Evolutionary conservation across 2,113 vertebrate genomes (phyloP).

Genomic region (Scortum barcoo): DNA sequence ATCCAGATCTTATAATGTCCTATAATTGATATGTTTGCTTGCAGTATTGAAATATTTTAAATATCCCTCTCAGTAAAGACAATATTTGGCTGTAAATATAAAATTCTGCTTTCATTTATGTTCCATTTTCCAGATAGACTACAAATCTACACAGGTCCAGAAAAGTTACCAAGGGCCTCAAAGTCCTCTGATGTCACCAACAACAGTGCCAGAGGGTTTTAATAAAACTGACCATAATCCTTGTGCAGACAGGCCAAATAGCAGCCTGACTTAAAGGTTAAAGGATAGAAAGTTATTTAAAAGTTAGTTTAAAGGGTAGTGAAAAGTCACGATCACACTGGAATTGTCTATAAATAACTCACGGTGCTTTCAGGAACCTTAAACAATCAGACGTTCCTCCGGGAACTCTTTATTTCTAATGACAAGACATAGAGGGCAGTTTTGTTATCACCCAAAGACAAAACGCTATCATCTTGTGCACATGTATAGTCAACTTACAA

Average conservation of each 20-base stretch:
- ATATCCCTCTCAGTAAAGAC: neutral
- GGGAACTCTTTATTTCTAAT: neutral
- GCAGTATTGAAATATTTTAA: neutral
- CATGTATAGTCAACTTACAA: slow-evolving; percentile 1
- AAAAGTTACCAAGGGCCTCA: neutral
- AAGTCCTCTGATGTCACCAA: neutral
- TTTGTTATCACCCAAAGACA: slow-evolving; percentile 46
- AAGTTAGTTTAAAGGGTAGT: neutral
- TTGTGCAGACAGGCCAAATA: neutral
- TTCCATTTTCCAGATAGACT: neutral
- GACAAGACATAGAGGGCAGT: neutral
- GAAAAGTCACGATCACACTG: neutral
- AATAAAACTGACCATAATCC: neutral
- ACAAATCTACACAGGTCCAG: neutral
- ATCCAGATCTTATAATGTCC: neutral
- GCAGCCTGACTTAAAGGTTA: neutral
- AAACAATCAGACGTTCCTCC: slow-evolving; percentile 8
- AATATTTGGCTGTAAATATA: neutral
- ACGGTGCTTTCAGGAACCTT: slow-evolving; percentile 33
- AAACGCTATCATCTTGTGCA: slow-evolving; percentile 2
- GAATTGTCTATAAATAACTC: slow-evolving; percentile 20
- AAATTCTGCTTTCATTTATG: neutral
- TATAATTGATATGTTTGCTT: neutral
- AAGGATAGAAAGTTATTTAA: neutral
- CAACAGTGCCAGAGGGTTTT: neutral